Evolutionary conservation across 2,113 vertebrate species (phyloP), one percentile per base, ranked within the genome.

Genomic region (Aspiorhynchus laticeps): DNA sequence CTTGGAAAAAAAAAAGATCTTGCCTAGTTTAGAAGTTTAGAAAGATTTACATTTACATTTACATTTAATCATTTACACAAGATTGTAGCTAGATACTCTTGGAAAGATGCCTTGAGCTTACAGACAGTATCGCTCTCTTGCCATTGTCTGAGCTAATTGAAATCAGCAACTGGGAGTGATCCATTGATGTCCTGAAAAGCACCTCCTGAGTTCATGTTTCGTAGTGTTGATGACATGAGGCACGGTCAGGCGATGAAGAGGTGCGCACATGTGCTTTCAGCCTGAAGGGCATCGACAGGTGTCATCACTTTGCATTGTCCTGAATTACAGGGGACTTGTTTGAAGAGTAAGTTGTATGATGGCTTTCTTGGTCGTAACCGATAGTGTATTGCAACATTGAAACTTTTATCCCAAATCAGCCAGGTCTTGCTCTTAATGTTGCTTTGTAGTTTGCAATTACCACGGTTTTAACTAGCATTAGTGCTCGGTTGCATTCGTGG

Each of bases 241-340:
- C 65, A 84, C 19, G 28, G 48, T 51, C 67, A 56, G 69, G 33
- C 31, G 65, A 71, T 53, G 63, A 36, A 71, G 28, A 83, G 63
- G 41, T 43, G 80, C 61, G 6, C 79, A 83, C 41, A 84, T 73
- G 46, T 53, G 28, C 67, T 71, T 56, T 73, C 43, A 38, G 82
- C 82, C 48, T 84, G 67, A 84, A 71, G 46, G 81, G 24, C 65
- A 53, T 73, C 17, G 67, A 84, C 67, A 84, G 67, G 82, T 84
- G 82, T 84, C 46, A 74, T 84, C 67, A 84, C 43, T 84, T 71
- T 71, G 82, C 67, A 56, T 84, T 84, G 46, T 84, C 82, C 67
- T 84, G 82, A 74, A 53, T 84, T 84, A 84, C 31, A 73, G 67
- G 83, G 69, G 46, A 53, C 83, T 61, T n/a, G 65, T 73, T 73